phyloP scores from a whole-genome alignment of 1,140 invertebrate genomes.

The Propsilocerus akamusi region DNA sequence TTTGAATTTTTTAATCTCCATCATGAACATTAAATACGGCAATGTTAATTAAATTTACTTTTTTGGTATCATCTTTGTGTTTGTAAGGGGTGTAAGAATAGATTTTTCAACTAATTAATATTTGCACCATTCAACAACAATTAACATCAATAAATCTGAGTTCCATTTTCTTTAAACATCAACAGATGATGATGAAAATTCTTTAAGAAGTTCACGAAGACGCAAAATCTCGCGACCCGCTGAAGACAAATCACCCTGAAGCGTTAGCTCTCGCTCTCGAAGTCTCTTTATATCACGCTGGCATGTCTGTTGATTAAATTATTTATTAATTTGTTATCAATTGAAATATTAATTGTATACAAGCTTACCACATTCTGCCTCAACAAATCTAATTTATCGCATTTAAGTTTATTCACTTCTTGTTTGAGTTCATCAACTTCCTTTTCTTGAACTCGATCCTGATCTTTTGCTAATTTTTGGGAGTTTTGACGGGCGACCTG shows the following conservation, averaged over 20 bases:
- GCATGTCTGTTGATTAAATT: constrained; percentile 48
- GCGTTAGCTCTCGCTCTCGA: constrained; percentile 63
- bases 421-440: constrained; percentile 44
- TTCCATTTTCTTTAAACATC: too few relatives aligned
- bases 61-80: too few relatives aligned
- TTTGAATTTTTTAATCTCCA: too few relatives aligned
- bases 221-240: constrained; percentile 70
- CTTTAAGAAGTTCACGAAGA: constrained; percentile 59
- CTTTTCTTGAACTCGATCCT: background rate
- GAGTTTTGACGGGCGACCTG: background rate
- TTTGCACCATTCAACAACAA: too few relatives aligned
- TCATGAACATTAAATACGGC: too few relatives aligned
- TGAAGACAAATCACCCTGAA: constrained; percentile 63
- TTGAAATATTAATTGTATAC: background rate
- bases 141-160: too few relatives aligned
- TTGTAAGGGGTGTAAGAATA: too few relatives aligned
- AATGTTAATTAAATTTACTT: too few relatives aligned
- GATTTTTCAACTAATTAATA: too few relatives aligned
- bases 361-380: constrained; percentile 81
- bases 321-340: background rate
- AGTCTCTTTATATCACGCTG: constrained; percentile 85
- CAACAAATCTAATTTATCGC: constrained; percentile 79
- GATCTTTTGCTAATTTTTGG: background rate
- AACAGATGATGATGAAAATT: constrained; percentile 23
- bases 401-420: constrained; percentile 78